Percentiles rank a stretch among this genome's conserved stretches.
Evolutionary conservation across 2,797 vertebrate species (phyloP).

Genomic region (Pelodytes ibericus): DNA sequence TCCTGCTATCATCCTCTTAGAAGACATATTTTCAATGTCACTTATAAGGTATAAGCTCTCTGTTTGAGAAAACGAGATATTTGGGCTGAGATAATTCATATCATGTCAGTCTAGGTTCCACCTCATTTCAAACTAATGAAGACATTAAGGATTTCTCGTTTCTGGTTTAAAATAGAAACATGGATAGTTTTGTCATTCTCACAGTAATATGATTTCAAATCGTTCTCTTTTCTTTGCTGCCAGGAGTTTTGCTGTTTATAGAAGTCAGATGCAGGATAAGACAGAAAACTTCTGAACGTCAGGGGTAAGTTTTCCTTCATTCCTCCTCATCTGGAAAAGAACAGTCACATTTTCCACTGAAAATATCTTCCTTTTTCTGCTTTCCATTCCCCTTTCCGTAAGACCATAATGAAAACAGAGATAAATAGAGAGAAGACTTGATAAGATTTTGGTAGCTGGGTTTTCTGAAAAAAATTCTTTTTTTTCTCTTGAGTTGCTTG

Average conservation of each 20-base stretch:
- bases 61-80: slow-evolving; percentile 6
- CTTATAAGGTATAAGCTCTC: neutral
- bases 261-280: slow-evolving; percentile 29
- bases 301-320: slow-evolving; percentile 40
- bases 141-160: slow-evolving; percentile 15
- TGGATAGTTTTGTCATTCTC: slow-evolving; percentile 17
- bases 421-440: slow-evolving; percentile 31
- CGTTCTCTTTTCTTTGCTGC: slow-evolving; percentile 13
- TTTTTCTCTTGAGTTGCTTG: no score
- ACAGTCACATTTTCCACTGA: slow-evolving; percentile 38
- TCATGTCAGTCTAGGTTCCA: slow-evolving; percentile 12
- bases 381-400: neutral
- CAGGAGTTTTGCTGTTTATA: slow-evolving; percentile 39
- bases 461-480: slow-evolving; percentile 37
- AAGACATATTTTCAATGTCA: slow-evolving; percentile 7
- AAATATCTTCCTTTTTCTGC: slow-evolving; percentile 29
- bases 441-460: neutral
- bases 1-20: slow-evolving; percentile 1
- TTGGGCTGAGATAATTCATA: slow-evolving; percentile 10
- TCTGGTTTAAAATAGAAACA: slow-evolving; percentile 9
- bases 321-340: slow-evolving; percentile 28
- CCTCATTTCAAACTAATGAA: slow-evolving; percentile 19
- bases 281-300: slow-evolving; percentile 26
- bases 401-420: slow-evolving; percentile 36
- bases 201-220: slow-evolving; percentile 20